These are phyloP conservation scores for Cossypha heuglini DNA, from an alignment of 2,797 vertebrate genomes.

Conservation along the genomic window DNA sequence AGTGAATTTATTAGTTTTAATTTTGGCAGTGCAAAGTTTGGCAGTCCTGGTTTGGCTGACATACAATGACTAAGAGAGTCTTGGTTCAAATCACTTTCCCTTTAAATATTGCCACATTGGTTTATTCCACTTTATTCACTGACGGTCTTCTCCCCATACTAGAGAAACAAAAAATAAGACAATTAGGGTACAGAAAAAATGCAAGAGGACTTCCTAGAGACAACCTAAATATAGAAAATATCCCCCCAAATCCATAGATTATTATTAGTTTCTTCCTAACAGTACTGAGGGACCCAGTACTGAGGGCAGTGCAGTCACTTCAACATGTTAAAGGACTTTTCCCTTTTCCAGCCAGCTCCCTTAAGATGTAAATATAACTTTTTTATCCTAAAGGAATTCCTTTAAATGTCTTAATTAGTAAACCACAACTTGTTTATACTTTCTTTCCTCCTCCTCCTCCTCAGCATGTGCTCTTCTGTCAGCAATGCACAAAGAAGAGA, in stretches of 20 bases:
- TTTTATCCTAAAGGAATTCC: background rate
- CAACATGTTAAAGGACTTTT: background rate
- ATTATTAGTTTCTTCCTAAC: background rate
- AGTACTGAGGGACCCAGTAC: background rate
- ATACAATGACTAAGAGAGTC: background rate
- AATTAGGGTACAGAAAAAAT: background rate
- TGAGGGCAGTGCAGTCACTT: background rate
- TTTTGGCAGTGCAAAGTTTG: background rate
- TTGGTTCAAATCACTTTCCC: background rate
- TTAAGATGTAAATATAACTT: background rate
- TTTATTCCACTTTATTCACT: background rate
- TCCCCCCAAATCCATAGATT: background rate
- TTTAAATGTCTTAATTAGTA: background rate
- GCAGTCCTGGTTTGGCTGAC: background rate
- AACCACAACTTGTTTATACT: background rate
- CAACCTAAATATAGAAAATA: background rate
- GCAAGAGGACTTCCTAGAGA: background rate
- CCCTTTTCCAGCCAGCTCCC: background rate
- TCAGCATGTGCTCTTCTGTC: background rate
- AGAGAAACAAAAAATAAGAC: background rate
- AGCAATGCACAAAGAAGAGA: background rate
- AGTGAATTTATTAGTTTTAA: background rate
- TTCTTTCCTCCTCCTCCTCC: background rate
- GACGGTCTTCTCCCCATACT: background rate
- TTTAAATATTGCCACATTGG: background rate